phyloP scores from a whole-genome alignment of 35 echinoderm and acorn worm species.

The Apostichopus parvimensis region DNA sequence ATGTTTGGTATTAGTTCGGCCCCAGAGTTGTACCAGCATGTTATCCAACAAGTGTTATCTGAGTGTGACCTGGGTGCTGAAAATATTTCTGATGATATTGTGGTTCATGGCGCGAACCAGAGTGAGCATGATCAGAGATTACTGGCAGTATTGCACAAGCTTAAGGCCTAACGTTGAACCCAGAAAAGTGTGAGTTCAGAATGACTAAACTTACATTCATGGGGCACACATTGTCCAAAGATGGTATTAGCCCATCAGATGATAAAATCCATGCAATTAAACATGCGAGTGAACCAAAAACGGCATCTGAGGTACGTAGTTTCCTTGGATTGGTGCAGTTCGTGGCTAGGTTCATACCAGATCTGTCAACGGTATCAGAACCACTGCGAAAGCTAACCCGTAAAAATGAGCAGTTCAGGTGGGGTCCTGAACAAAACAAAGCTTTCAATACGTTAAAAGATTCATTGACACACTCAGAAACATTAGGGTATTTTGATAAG shows the following conservation, averaged over 20 bases:
- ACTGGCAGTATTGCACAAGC: not conserved
- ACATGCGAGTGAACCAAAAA: constrained; percentile 3
- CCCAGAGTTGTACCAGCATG: not conserved
- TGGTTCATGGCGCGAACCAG: not conserved
- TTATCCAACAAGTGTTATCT: not conserved
- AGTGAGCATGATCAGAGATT: too few relatives aligned
- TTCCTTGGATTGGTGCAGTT: constrained; percentile 30
- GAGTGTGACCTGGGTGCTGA: not conserved
- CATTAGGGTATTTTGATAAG: too few relatives aligned
- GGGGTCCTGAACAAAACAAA: too few relatives aligned
- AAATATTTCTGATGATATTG: constrained; percentile 16
- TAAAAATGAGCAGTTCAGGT: too few relatives aligned
- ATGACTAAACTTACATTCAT: constrained; percentile 31
- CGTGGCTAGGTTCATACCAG: constrained; percentile 12
- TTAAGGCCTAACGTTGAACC: not conserved
- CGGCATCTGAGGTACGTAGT: not conserved
- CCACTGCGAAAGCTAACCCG: too few relatives aligned
- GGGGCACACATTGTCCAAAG: constrained; percentile 1
- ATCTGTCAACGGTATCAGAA: too few relatives aligned
- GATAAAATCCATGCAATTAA: constrained; percentile 5
- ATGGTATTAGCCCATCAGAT: constrained; percentile 19
- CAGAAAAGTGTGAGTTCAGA: constrained; percentile 24
- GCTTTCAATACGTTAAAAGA: too few relatives aligned
- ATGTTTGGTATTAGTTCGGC: constrained; percentile 69
- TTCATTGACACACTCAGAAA: too few relatives aligned